Base-by-base conservation (phyloP, 2,797 vertebrate species). In the Danio choprae region DNA sequence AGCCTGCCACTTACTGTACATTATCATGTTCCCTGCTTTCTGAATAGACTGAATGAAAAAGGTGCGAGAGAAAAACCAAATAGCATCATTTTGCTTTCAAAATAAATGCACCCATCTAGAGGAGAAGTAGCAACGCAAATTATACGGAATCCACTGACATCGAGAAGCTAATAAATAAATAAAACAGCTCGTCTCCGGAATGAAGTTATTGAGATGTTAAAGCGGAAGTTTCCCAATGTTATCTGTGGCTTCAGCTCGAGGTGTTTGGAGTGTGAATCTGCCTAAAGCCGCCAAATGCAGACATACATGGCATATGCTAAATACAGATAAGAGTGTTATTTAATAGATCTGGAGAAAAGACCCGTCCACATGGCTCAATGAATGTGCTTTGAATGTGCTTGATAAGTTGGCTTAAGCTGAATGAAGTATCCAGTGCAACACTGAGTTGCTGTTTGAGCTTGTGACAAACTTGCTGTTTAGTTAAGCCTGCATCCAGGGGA, bases 321-420 rank as follows among this genome's bases (percentile, higher is more conserved):
- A 94, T 93, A 93, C 92, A 95, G 94, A 95, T 94, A 95, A 95
- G 93, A 93, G 92, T 88, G 91, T 91, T 93, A 81, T 92, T 92
- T 94, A 94, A 93, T 94, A 94, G 92, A 94, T 94, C 90, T 92
- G 91, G 91, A 92, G 92, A 94, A 93, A 94, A 93, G 89, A 92
- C 91, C 93, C 88, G 85, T 85, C 91, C 90, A 86, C 92, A 92
- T 87, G 88, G 93, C 93, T 93, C 90, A 93, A 89, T 93, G 91
- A 91, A 94, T 91, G 92, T 91, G 93, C 92, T 94, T 94, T 94
- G 93, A 92, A 93, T 93, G 92, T 89, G 92, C 91, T 93, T 93
- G 94, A 95, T 94, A 94, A 94, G 90, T 94, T 94, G 93, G 92
- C 93, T 94, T 94, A 94, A 92, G 91, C 93, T 93, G 92, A 94